phyloP scores from a whole-genome alignment of 2,888 invertebrate species.

The Synergus itoensis region DNA sequence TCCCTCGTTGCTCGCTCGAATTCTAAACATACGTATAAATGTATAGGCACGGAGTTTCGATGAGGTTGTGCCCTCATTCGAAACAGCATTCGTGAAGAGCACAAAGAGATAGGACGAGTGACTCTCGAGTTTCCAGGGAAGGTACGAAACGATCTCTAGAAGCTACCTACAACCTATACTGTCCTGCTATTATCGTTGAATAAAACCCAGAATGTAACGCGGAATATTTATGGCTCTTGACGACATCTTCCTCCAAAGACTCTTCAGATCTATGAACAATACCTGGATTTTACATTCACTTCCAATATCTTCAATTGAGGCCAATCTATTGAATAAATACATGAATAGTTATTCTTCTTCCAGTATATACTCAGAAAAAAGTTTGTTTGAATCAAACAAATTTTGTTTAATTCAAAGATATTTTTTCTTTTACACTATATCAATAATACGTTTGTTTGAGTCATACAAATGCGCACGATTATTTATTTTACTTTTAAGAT shows the following conservation, averaged over 20 bases:
- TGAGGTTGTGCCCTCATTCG: conserved; percentile 35
- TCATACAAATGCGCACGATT: too few relatives aligned
- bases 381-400: too few relatives aligned
- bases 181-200: background rate
- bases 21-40: background rate
- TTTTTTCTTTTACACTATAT: too few relatives aligned
- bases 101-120: conserved; percentile 33
- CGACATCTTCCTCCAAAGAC: background rate
- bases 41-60: conserved; percentile 7
- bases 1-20: conserved; percentile 17
- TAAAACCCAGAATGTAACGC: background rate
- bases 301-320: background rate
- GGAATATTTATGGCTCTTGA: background rate
- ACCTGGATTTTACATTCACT: background rate
- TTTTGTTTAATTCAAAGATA: too few relatives aligned
- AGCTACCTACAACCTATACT: background rate
- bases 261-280: background rate
- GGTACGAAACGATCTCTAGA: background rate
- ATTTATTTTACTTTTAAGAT: too few relatives aligned
- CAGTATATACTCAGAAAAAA: too few relatives aligned
- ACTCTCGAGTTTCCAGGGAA: conserved; percentile 22
- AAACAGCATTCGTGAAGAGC: conserved; percentile 29
- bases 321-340: too few relatives aligned
- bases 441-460: too few relatives aligned
- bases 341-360: too few relatives aligned